A percentile compares a stretch with the other conserved stretches of the same genome.
Conservation (phyloP, 2,888 invertebrate species). For the Xestobium rufovillosum region DNA sequence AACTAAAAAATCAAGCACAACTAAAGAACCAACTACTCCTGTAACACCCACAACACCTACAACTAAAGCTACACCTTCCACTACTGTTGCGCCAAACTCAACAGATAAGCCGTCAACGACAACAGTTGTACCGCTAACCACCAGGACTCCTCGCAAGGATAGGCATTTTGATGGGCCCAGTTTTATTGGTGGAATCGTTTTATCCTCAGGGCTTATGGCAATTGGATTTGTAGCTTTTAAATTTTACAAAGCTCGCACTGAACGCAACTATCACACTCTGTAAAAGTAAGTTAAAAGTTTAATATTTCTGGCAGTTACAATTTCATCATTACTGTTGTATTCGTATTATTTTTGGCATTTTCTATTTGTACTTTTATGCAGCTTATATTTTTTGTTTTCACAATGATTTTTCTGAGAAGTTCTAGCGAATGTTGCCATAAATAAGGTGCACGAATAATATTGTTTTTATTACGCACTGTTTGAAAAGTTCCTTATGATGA, state of each 20-base stretch:
- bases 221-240: conserved; percentile 78
- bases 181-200: conserved; percentile 78
- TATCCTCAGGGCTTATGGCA: conserved; percentile 69
- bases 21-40: conserved; percentile 14
- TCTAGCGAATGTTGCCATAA: too few relatives aligned
- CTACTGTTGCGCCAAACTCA: conserved; percentile 24
- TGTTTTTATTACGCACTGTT: too few relatives aligned
- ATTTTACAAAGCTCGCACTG: conserved; percentile 79
- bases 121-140: conserved; percentile 22
- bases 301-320: too few relatives aligned
- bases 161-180: conserved; percentile 67
- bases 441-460: too few relatives aligned
- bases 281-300: conserved; percentile 48
- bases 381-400: too few relatives aligned
- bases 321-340: too few relatives aligned
- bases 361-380: too few relatives aligned
- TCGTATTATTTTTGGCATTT: too few relatives aligned
- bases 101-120: conserved; percentile 18
- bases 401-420: too few relatives aligned
- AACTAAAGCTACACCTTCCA: conserved; percentile 31
- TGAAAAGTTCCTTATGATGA: too few relatives aligned
- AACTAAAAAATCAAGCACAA: conserved; percentile 14
- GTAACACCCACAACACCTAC: conserved; percentile 21
- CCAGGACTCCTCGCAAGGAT: conserved; percentile 27
- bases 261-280: conserved; percentile 82